Conservation (phyloP, 2,113 vertebrate species). For the Aphelocoma coerulescens region DNA sequence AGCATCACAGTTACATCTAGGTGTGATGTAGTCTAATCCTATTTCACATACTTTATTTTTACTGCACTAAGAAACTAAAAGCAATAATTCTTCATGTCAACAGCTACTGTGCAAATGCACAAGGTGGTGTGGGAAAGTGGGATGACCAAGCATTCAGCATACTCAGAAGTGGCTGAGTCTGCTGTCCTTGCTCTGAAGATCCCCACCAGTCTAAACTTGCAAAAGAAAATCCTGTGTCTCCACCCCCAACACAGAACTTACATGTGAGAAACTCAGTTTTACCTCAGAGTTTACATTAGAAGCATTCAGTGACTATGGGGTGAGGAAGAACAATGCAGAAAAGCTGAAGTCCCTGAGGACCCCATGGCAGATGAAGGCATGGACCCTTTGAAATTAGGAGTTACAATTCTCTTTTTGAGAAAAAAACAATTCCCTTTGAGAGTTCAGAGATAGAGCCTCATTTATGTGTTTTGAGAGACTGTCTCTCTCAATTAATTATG, state of each 20-base stretch:
- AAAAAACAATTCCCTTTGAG: neutral
- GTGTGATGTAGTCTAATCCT: neutral
- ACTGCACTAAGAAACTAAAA: neutral
- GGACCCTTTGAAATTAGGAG: neutral
- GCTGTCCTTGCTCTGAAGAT: neutral
- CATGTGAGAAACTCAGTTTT: neutral
- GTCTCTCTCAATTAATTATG: slow-evolving; percentile 36
- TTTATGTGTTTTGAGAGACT: slow-evolving; percentile 10
- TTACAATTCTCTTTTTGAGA: neutral
- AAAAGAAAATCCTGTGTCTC: neutral
- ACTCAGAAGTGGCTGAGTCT: neutral
- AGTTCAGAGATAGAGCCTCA: neutral
- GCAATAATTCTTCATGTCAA: neutral
- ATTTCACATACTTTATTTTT: neutral
- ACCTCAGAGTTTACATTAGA: neutral
- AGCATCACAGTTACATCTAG: neutral
- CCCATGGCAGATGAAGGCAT: neutral
- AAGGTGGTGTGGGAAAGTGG: neutral
- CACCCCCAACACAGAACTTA: fast-evolving
- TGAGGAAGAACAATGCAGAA: neutral
- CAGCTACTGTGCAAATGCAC: neutral
- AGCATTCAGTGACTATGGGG: neutral
- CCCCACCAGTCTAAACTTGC: neutral
- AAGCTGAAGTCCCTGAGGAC: neutral
- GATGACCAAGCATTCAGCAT: neutral